Percentiles rank a stretch among this genome's conserved stretches.
Evolutionary conservation across 2,113 vertebrate genomes (phyloP).

Genomic region (Indicator maculatus): DNA sequence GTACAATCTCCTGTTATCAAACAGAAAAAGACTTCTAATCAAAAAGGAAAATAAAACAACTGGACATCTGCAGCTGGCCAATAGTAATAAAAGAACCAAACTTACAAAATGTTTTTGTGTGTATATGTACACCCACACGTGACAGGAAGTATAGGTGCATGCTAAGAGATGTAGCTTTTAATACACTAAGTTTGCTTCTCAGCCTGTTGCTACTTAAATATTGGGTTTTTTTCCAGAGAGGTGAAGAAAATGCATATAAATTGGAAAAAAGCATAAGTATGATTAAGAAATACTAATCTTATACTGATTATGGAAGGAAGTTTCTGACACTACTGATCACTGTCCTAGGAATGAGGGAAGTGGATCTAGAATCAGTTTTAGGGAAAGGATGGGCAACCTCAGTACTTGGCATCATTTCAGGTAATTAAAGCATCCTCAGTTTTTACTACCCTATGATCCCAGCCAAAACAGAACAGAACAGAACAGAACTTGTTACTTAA

Average conservation of each 20-base stretch:
- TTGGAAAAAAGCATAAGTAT: neutral
- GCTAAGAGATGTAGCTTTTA: neutral
- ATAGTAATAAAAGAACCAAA: neutral
- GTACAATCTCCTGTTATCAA: neutral
- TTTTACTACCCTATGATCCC: neutral
- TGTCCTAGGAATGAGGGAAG: neutral
- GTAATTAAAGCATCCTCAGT: neutral
- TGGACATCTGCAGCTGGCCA: neutral
- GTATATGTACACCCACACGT: accelerated
- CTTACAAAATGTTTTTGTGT: neutral
- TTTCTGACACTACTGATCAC: neutral
- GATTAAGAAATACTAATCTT: neutral
- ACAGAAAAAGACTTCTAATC: neutral
- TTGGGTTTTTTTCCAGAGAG: neutral
- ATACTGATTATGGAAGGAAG: neutral
- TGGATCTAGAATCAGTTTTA: neutral
- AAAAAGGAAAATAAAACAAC: neutral
- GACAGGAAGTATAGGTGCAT: neutral
- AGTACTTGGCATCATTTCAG: neutral
- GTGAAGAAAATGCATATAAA: neutral
- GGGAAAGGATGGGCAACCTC: neutral
- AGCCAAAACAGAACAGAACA: neutral
- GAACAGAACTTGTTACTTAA: neutral
- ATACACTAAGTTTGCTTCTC: neutral
- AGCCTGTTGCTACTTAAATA: neutral